Percentiles rank a stretch among this genome's conserved stretches.
phyloP scores from a whole-genome alignment of 2,888 invertebrate genomes.

The Diarsia rubi region DNA sequence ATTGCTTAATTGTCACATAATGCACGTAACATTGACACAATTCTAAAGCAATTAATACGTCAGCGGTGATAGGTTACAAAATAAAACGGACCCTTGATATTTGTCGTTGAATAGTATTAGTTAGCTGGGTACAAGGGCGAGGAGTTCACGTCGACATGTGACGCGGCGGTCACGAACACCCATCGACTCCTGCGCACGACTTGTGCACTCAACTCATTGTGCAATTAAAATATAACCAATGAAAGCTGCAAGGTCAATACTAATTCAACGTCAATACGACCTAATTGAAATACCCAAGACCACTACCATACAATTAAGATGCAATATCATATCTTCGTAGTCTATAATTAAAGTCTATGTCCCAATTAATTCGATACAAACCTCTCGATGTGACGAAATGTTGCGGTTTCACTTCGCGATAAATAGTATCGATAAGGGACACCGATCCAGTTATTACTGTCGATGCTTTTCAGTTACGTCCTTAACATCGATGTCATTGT shows the following conservation, averaged over 20 bases:
- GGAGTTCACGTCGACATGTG: slow-evolving; percentile 82
- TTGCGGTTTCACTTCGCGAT: slow-evolving; percentile 77
- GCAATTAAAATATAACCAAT: slow-evolving; percentile 74
- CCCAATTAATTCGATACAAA: slow-evolving; percentile 82
- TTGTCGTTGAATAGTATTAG: slow-evolving; percentile 56
- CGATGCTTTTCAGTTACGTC: slow-evolving; percentile 63
- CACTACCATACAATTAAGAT: slow-evolving; percentile 65
- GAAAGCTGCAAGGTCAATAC: slow-evolving; percentile 74
- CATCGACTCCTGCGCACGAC: slow-evolving; percentile 80
- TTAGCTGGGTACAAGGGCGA: slow-evolving; percentile 77
- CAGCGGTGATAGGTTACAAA: slow-evolving; percentile 64
- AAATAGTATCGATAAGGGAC: slow-evolving; percentile 81
- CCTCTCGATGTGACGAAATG: slow-evolving; percentile 78
- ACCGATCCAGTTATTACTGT: slow-evolving; percentile 74
- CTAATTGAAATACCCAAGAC: slow-evolving; percentile 67
- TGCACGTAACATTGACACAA: slow-evolving; percentile 65
- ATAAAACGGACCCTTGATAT: slow-evolving; percentile 62
- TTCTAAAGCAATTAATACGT: slow-evolving; percentile 67
- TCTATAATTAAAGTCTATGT: slow-evolving; percentile 82
- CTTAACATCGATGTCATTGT: slow-evolving; percentile 69
- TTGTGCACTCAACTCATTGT: slow-evolving; percentile 73
- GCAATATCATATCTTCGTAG: slow-evolving; percentile 62
- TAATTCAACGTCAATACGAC: slow-evolving; percentile 66
- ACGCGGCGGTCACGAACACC: slow-evolving; percentile 80
- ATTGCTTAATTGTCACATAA: slow-evolving; percentile 49